These are phyloP conservation scores for Helogale parvula DNA, from an alignment of 2,113 vertebrate species.

Conservation along the genomic window DNA sequence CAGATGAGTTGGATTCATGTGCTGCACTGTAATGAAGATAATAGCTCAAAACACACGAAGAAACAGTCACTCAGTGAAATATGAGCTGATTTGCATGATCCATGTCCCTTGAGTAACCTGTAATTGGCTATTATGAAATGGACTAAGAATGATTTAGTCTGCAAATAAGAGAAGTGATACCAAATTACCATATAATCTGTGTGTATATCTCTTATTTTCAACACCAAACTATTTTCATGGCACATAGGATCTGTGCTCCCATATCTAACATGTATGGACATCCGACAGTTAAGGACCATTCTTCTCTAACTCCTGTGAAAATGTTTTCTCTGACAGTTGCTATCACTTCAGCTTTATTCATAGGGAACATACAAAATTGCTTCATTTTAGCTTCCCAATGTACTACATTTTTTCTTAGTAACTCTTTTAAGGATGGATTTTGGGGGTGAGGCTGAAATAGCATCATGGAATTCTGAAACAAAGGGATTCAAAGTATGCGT, in stretches of 20 bases:
- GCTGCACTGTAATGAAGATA: slow-evolving; percentile 62
- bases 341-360: slow-evolving; percentile 52
- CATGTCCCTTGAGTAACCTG: slow-evolving; percentile 51
- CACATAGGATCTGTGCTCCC: not conserved
- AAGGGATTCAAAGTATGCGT: not conserved
- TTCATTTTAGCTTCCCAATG: slow-evolving; percentile 14
- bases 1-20: slow-evolving; percentile 70
- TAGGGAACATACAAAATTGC: not conserved
- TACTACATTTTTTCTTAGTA: slow-evolving; percentile 32
- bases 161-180: not conserved
- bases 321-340: slow-evolving; percentile 29
- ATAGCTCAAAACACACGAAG: slow-evolving; percentile 63
- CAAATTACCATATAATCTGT: slow-evolving; percentile 54
- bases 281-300: not conserved
- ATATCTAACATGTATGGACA: not conserved
- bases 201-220: slow-evolving; percentile 56
- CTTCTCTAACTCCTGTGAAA: not conserved
- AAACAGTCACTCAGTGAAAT: slow-evolving; percentile 61
- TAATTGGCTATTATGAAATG: slow-evolving; percentile 74
- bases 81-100: slow-evolving; percentile 61
- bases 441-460: not conserved
- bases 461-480: not conserved
- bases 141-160: slow-evolving; percentile 66
- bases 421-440: not conserved
- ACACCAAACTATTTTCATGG: slow-evolving; percentile 14